These are phyloP conservation scores for Erethizon dorsatum DNA, from an alignment of 2,797 vertebrate species.

Conservation along the genomic window DNA sequence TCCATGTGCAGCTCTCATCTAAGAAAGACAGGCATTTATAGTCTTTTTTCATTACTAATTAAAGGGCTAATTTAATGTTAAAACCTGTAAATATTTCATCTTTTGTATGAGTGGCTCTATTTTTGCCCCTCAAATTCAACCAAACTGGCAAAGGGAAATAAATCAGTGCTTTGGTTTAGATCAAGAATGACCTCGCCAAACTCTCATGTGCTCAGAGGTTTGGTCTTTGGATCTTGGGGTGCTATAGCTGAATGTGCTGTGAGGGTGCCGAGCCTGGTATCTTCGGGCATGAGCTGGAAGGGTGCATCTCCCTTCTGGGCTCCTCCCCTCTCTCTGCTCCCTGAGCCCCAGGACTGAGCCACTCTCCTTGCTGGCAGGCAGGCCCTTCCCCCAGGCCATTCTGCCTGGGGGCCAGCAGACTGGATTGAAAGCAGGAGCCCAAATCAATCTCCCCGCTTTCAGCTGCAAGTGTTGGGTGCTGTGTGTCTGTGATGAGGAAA, in stretches of 20 bases:
- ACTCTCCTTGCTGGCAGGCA: neutral
- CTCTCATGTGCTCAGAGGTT: neutral
- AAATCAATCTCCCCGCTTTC: too few relatives aligned
- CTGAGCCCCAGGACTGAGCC: neutral
- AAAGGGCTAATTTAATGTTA: neutral
- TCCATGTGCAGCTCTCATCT: neutral
- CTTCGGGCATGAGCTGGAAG: neutral
- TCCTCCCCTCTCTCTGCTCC: neutral
- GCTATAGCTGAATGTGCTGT: neutral
- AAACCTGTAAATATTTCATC: neutral
- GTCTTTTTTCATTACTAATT: neutral
- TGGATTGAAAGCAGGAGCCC: neutral
- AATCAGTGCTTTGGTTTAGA: neutral
- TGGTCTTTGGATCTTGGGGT: neutral
- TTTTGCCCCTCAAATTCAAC: neutral
- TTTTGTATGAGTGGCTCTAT: neutral
- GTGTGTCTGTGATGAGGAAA: neutral
- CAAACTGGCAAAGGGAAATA: neutral
- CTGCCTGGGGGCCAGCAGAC: neutral
- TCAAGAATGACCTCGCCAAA: neutral
- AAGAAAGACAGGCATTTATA: neutral
- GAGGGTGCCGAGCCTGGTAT: neutral
- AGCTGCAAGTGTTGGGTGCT: neutral
- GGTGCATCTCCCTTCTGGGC: neutral
- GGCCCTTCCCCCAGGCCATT: neutral